Evolutionary conservation across 2,113 vertebrate species (phyloP), one percentile per base, ranked within the genome.

Genomic region (Poeciliopsis retropinna): DNA sequence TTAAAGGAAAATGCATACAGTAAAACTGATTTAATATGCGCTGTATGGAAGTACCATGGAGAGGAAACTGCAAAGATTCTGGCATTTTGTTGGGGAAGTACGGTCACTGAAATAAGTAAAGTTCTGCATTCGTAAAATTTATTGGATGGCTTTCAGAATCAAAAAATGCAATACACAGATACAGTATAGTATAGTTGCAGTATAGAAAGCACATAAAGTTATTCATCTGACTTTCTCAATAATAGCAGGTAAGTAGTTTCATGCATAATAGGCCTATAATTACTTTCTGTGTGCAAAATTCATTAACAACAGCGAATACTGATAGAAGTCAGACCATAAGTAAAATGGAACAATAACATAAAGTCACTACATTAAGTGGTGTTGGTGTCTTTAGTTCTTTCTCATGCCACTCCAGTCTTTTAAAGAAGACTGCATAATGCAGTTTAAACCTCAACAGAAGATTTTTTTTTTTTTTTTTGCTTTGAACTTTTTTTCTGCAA

Each of bases 241-340:
- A 86, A 91, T 83, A 73, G 79, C 83, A 86, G 84, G 78, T 83
- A 87, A 87, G 84, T 87, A 87, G 77, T 79, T 85, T 70, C 80
- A 84, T 85, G 82, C 81, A 88, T 82, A 90, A 88, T 83, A 82
- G 80, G 62, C 77, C 61, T 54, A 62, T 85, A 88, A 92, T 91
- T 89, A 89, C 65, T 84, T 91, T 89, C 81, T 85, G 71, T 81
- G 78, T 77, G 71, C 67, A 84, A 90, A 88, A 85, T 82, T 76
- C 64, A 87, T 75, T 90, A 79, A 84, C 70, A 88, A 64, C 70
- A 79, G 62, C 0, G 37, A 85, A 82, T 78, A 73, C 72, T 82
- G 81, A 85, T 76, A 77, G 71, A 85, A 47, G 73, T 54, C 54
- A 64, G 15, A 41, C 41, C 31, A 76, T 66, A 85, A 81, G 73